These are phyloP conservation scores for Theristicus caerulescens DNA, from an alignment of 2,113 vertebrate species.

Conservation along the genomic window DNA sequence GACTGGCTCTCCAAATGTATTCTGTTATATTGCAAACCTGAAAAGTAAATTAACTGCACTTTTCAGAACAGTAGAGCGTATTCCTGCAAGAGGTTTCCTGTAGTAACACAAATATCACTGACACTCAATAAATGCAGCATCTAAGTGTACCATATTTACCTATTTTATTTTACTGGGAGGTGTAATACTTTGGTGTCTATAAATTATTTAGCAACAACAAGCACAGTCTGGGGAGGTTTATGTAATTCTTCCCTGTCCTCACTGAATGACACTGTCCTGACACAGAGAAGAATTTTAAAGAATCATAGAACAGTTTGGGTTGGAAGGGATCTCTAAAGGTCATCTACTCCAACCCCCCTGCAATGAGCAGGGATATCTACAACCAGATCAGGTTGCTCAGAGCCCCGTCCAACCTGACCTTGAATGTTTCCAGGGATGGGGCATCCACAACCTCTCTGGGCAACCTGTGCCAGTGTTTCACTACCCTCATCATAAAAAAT, in stretches of 20 bases:
- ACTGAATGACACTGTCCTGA: not conserved
- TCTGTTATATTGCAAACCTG: not conserved
- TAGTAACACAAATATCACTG: not conserved
- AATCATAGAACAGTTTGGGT: not conserved
- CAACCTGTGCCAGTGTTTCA: not conserved
- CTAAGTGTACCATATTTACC: not conserved
- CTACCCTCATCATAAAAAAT: not conserved
- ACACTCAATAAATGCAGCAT: not conserved
- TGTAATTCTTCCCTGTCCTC: not conserved
- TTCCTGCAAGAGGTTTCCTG: not conserved
- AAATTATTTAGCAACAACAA: not conserved
- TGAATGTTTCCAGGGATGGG: not conserved
- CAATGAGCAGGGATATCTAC: not conserved
- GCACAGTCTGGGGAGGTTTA: not conserved
- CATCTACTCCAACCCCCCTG: not conserved
- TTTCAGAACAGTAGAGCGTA: not conserved
- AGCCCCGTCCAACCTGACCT: too few relatives aligned
- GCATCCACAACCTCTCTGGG: not conserved
- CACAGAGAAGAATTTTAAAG: not conserved
- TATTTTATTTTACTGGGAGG: not conserved
- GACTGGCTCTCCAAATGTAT: not conserved
- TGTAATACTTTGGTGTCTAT: not conserved
- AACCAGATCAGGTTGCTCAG: not conserved
- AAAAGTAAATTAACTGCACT: not conserved
- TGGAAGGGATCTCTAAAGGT: not conserved